These are phyloP conservation scores for Eupsilia transversa DNA, from an alignment of 2,888 invertebrate species.

Conservation along the genomic window DNA sequence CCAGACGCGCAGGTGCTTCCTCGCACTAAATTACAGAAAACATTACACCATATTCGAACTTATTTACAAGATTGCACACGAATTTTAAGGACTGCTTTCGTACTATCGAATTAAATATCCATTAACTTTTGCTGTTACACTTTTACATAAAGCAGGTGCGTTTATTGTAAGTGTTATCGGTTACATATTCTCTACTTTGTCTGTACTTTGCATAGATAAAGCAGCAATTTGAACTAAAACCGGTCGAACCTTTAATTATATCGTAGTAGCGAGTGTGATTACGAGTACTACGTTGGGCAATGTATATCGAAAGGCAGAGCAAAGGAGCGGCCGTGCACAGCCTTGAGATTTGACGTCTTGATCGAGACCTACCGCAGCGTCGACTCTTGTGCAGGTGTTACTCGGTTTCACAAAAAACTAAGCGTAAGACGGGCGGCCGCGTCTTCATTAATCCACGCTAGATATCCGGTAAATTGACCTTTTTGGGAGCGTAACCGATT, in stretches of 20 bases:
- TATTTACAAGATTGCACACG: conserved; percentile 52
- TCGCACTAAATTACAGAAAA: conserved; percentile 63
- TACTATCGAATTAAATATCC: conserved; percentile 55
- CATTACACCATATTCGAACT: conserved; percentile 57
- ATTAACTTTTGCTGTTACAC: conserved; percentile 52
- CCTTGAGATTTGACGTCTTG: conserved; percentile 90
- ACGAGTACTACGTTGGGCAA: conserved; percentile 80
- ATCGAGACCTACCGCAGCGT: conserved; percentile 90
- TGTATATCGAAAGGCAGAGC: conserved; percentile 83
- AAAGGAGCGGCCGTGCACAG: conserved; percentile 82
- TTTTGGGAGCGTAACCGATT: conserved; percentile 70
- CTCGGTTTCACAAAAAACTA: conserved; percentile 81
- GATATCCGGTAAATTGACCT: conserved; percentile 81
- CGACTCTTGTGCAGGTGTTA: conserved; percentile 87
- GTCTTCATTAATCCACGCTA: conserved; percentile 81
- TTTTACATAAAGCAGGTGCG: conserved; percentile 53
- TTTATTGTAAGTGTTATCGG: conserved; percentile 18
- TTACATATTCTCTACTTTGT: conserved; percentile 26
- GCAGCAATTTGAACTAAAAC: conserved; percentile 52
- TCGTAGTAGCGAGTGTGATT: conserved; percentile 76
- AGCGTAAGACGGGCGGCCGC: conserved; percentile 87
- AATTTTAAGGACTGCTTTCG: conserved; percentile 48
- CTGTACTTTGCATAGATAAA: conserved; percentile 48
- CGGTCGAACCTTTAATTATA: conserved; percentile 74
- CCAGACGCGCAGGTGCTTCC: conserved; percentile 70